A percentile compares a stretch with the other conserved stretches of the same genome.
These are phyloP conservation scores for Diplosoma virens DNA, from an alignment of 23 tunicate species.

Conservation along the genomic window DNA sequence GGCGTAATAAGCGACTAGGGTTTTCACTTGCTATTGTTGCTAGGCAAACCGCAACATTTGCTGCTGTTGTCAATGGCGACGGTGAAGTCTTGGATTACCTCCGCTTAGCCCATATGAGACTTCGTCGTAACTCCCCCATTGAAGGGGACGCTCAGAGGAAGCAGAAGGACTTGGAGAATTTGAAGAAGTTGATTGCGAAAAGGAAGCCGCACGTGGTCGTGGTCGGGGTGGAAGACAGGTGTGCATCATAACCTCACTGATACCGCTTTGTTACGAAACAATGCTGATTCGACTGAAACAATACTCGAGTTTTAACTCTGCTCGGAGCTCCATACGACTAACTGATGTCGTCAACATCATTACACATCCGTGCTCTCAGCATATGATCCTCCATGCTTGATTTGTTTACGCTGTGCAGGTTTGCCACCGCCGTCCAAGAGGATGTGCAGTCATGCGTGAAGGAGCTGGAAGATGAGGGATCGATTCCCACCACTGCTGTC, in stretches of 20 bases:
- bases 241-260: too few relatives aligned
- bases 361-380: too few relatives aligned
- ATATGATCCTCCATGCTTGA: too few relatives aligned
- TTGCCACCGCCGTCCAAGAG: slow-evolving; percentile 68
- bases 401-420: slow-evolving; percentile 14
- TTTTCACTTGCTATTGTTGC: too few relatives aligned
- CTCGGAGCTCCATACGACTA: too few relatives aligned
- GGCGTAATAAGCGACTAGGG: neutral
- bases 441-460: slow-evolving; percentile 69
- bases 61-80: slow-evolving; percentile 57
- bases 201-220: slow-evolving; percentile 78
- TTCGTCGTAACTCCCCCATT: slow-evolving; percentile 42
- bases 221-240: slow-evolving; percentile 88
- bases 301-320: too few relatives aligned
- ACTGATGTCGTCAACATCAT: too few relatives aligned
- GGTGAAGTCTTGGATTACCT: slow-evolving; percentile 72
- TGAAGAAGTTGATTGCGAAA: slow-evolving; percentile 66
- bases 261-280: too few relatives aligned
- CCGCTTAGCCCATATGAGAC: slow-evolving; percentile 53
- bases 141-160: slow-evolving; percentile 54
- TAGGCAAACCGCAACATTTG: slow-evolving; percentile 81
- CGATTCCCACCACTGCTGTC: slow-evolving; percentile 53
- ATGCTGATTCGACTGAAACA: too few relatives aligned
- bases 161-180: slow-evolving; percentile 52
- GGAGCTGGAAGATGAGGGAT: slow-evolving; percentile 82